Percentiles rank a stretch among this genome's conserved stretches.
These are phyloP conservation scores for Pipistrellus pygmaeus DNA, from an alignment of 2,797 vertebrate species.

Conservation along the genomic window DNA sequence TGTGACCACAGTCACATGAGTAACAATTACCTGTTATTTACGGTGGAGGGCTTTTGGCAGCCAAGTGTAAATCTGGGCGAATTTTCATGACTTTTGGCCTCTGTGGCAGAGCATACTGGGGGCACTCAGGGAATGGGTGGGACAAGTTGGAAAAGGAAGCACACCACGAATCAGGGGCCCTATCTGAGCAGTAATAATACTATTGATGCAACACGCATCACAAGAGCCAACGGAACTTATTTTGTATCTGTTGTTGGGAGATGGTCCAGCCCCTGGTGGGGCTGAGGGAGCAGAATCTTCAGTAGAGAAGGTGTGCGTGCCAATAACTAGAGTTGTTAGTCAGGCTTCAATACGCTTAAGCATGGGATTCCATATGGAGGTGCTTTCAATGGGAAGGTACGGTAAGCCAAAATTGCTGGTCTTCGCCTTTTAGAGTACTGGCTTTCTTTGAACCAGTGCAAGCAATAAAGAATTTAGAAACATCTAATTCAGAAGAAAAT, in stretches of 20 bases:
- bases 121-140: not conserved
- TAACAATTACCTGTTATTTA: not conserved
- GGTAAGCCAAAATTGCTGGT: not conserved
- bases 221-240: not conserved
- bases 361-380: not conserved
- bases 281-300: not conserved
- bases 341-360: not conserved
- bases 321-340: not conserved
- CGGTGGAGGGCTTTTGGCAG: not conserved
- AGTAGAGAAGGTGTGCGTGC: not conserved
- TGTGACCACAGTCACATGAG: not conserved
- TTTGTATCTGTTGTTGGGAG: not conserved
- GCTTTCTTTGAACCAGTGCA: not conserved
- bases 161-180: not conserved
- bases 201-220: not conserved
- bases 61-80: not conserved
- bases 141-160: not conserved
- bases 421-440: not conserved
- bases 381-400: not conserved
- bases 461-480: not conserved
- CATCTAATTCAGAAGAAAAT: not conserved
- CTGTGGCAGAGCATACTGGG: accelerated
- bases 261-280: not conserved
- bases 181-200: not conserved
- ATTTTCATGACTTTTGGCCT: not conserved